Base-by-base conservation (phyloP, 2,797 vertebrate genomes). In the Tokudaia muenninki region DNA sequence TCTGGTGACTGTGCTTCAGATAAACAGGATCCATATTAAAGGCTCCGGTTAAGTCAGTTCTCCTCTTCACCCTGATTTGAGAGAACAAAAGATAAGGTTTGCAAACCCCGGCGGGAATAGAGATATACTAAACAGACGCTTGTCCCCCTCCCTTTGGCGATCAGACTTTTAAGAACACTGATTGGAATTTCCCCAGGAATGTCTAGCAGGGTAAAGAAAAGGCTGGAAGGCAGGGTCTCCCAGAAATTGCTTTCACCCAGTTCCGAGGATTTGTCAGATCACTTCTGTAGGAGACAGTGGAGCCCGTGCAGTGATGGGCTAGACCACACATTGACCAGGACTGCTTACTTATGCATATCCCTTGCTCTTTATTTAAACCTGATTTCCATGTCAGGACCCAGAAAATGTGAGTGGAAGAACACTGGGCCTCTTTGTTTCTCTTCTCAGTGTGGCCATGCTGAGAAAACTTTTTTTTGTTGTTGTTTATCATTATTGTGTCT, bases 21-120 rank as follows among this genome's bases (percentile, higher is more conserved):
- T 99, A 99, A 74, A 99, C 96, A 0, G 99, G 99, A n/a, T 99
- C 99, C 96, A 99, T 95, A 96, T 99, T 99, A 98, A 99, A 99
- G 94, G 99, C 99, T 93, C 99, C 98, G 3, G 98, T 99, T 92
- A 99, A 97, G 97, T 99, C 99, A 4, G 98, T 37, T 98, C 99
- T 99, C 81, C 98, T 99, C 98, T 99, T 99, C 97, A 99, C 99
- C 99, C 99, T 99, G 98, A 91, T 82, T 84, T 19, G 67, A 97
- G 34, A 59, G 10, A 96, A 94, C 75, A 94, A 80, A 95, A 29
- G 29, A 59, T 19, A 92, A 79, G 52, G 79, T 10, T 88, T 92
- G 94, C 93, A 92, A 96, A 44, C 44, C 3, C 37, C 55, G 61
- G 26, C 11, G 31, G 29, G 37, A 47, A 61, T 77, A 75, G 75